Evolutionary conservation across 2,888 invertebrate genomes (phyloP), one percentile per base, ranked within the genome.

Genomic region (Dromius quadrimaculatus): DNA sequence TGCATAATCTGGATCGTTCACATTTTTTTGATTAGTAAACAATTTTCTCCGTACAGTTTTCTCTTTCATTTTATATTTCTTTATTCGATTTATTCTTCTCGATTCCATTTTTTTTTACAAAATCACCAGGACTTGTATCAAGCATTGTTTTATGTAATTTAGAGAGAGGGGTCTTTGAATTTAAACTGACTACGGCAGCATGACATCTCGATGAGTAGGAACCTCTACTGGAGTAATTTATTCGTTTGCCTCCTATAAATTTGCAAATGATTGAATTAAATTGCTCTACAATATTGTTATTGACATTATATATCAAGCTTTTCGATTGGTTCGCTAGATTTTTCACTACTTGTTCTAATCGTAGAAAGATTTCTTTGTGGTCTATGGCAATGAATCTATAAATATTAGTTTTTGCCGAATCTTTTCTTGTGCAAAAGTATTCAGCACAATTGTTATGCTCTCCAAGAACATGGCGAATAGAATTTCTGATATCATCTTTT

Each of bases 281-380:
- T 22, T 50, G 50, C 22, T 50, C 50, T 11, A 50, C 50, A 23
- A 22, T 20, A 22, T 50, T 50, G 6, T n/a, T 50, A 13, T 50
- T 28, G 2, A 22, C 50, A 28, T 50, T 28, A 1, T 50, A 20
- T 22, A 50, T 22, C 13, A 32, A 32, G 13, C n/a, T 32, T 57
- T 13, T 32, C 1, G 54, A 5, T 2, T 28, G 54, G 1, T 15
- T 19, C 20, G 50, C 1, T 22, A 50, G n/a, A 1, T 22, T 3
- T 50, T 50, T 3, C 1, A 43, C 6, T 17, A 3, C 4, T 43
- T 3, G 13, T 47, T 47, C 47, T 3, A 2, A 15, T 43, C 15
- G n/a, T 1, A 1, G 13, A 15, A 43, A 15, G 17, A 17, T 43
- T 5, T 43, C 43, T 1, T 43, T 9, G n/a, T n/a, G n/a, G n/a